Percentiles rank a stretch among this genome's conserved stretches.
phyloP scores from a whole-genome alignment of 2,797 vertebrate genomes.

The Clarias fuscus region DNA sequence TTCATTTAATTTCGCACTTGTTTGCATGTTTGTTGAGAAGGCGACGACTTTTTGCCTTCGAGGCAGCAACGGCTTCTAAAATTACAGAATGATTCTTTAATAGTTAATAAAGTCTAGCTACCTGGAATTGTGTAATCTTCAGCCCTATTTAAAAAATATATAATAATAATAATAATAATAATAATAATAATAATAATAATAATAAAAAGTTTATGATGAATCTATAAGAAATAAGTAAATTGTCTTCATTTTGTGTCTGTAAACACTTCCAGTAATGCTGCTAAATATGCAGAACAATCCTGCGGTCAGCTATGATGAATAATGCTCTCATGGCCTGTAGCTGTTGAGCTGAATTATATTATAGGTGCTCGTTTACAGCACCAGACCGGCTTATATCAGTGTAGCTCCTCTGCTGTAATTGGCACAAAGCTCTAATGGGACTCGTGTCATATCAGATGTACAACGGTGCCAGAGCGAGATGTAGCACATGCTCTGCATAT shows the following conservation, averaged over 20 bases:
- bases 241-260: not conserved
- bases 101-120: constrained; percentile 5
- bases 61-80: not conserved
- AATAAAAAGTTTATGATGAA: not conserved
- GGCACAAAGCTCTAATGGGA: constrained; percentile 9
- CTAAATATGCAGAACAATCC: not conserved
- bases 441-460: not conserved
- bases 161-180: no score
- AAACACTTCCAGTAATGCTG: not conserved
- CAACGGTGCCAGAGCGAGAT: not conserved
- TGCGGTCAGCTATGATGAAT: constrained; percentile 3
- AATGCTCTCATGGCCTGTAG: not conserved
- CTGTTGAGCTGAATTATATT: not conserved
- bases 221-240: not conserved
- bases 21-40: not conserved
- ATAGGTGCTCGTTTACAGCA: not conserved
- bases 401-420: not conserved
- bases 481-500: constrained; percentile 10
- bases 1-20: constrained; percentile 7
- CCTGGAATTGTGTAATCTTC: not conserved
- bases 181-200: no score
- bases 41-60: not conserved
- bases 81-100: not conserved
- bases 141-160: no score
- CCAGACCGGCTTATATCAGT: constrained; percentile 1